A percentile compares a stretch with the other conserved stretches of the same genome.
phyloP scores from a whole-genome alignment of 2,113 vertebrate species.

The Sialia sialis region DNA sequence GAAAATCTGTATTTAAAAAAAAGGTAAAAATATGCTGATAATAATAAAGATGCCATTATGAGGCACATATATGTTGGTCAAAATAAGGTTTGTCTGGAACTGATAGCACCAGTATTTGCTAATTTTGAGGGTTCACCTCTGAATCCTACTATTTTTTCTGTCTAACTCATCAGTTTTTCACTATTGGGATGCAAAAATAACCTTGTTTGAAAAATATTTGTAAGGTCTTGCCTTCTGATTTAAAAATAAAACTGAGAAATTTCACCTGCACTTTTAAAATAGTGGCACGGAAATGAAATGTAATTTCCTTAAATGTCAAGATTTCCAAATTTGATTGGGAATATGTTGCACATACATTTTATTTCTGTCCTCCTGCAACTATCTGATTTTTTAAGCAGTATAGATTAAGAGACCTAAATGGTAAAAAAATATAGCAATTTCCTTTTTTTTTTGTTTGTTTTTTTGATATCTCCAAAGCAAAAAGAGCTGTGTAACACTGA shows the following conservation, averaged over 20 bases:
- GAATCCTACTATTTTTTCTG: background rate
- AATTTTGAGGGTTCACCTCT: background rate
- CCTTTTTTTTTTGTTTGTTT: background rate
- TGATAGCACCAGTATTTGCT: background rate
- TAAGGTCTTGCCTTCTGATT: background rate
- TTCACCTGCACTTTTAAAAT: conserved; percentile 10
- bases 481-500: background rate
- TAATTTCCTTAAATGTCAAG: conserved; percentile 50
- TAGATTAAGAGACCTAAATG: background rate
- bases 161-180: background rate
- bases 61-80: background rate
- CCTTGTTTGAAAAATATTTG: background rate
- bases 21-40: background rate
- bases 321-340: conserved; percentile 22
- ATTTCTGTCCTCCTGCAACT: background rate
- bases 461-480: background rate
- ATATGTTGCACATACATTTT: background rate
- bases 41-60: background rate
- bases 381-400: conserved; percentile 1
- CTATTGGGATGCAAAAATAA: background rate
- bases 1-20: background rate
- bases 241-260: background rate
- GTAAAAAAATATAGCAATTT: conserved; percentile 1
- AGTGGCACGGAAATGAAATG: background rate
- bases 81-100: background rate